Base-by-base conservation (phyloP, 37 sponge, comb jelly and placozoan species). In the Chondrilla cf. caribensis region DNA sequence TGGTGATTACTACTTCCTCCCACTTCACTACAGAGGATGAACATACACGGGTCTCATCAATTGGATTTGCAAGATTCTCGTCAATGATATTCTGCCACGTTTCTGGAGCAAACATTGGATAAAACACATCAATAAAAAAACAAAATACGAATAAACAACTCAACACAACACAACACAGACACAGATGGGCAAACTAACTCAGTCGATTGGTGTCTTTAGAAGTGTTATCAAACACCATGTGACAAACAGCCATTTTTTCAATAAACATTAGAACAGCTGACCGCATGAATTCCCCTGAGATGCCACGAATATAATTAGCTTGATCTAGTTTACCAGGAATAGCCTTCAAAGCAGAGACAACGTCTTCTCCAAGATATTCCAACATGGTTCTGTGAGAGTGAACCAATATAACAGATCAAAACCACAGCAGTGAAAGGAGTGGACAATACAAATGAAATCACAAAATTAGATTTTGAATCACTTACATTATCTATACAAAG, bases 281-380 rank as follows among this genome's bases (percentile, higher is more conserved):
- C 54, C 96, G 85, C 92, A 98, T 91, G 18, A 90, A 65, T 60
- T 95, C 92, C 15, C 99, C 99, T 11, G 79, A 86, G 19, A 78
- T 57, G 36, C 96, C 99, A 41, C 82, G 90, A 81, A 94, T 91
- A 35, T 85, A 82, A 8, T 81, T 42, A 5, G 72, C 58, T n/a
- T 58, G 47, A 64, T 85, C 81, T 66, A 93, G 79, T 81, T 38
- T 29, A 28, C 83, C 78, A 1, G 83, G 70, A 18, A 77, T 42
- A 0, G 58, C 79, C 64, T 83, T 78, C 57, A 87, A 58, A 19
- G 55, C 67, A 14, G 44, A 51, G 17, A 87, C 72, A 22, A 21
- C 18, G 4, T 78, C 80, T 0, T 11, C 79, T 44, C 83, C 83
- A 2, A 82, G 83, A 28, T 73, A 73, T 1, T 73, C 76, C 24